Evolutionary conservation across 1,140 invertebrate species (phyloP).

Genomic region (Hyposmocoma kahamanoa): DNA sequence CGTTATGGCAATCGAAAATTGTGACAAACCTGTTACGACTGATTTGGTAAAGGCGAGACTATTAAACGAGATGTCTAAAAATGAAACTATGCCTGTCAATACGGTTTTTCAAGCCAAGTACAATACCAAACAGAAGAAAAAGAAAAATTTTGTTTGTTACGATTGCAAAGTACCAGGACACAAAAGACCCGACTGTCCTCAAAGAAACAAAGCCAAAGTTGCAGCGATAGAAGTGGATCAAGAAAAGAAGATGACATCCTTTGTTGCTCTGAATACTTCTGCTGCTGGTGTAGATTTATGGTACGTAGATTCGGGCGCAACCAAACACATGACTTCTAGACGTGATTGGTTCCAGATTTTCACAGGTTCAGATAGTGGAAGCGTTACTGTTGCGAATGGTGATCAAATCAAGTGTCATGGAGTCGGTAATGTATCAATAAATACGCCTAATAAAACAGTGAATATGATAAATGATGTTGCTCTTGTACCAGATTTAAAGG

Average conservation of each 20-base stretch:
- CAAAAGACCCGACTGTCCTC: background rate
- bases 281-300: constrained; percentile 1
- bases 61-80: background rate
- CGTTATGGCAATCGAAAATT: constrained; percentile 12
- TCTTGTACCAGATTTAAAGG: no score
- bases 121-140: background rate
- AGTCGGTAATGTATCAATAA: no score
- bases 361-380: background rate
- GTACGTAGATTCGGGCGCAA: constrained; percentile 22
- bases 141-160: background rate
- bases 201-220: background rate
- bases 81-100: background rate
- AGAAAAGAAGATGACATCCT: no score
- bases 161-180: constrained; percentile 4
- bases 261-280: background rate
- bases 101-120: no score
- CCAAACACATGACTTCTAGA: constrained; percentile 13
- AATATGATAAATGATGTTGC: no score
- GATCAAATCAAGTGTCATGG: no score
- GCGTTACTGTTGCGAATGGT: background rate
- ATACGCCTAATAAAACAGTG: no score
- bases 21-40: background rate
- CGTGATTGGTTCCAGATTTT: background rate
- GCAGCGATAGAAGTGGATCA: background rate
- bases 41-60: constrained; percentile 8